Base-by-base conservation (phyloP, 2,797 vertebrate species). In the Tamandua tetradactyla region DNA sequence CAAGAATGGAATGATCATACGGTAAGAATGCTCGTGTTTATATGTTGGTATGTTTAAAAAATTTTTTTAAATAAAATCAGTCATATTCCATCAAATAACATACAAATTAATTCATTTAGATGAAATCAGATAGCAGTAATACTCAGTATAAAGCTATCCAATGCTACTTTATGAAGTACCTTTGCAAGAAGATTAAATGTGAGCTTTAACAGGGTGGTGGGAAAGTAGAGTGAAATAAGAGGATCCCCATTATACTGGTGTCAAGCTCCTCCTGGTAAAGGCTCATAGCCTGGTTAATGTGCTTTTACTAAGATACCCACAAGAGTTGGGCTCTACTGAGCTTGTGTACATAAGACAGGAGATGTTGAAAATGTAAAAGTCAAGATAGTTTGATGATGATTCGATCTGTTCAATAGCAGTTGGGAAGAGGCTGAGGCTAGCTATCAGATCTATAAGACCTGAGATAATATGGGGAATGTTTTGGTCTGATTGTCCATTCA, bases 311-410 rank as follows among this genome's bases (percentile, higher is more conserved):
- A 83, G 64, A 87, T 6, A 64, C 20, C 62, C 47, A 20, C 47
- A 64, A 71, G 14, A n/a, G 32, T 5, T 66, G n/a, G 44, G 55
- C 59, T 87, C 44, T 91, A 62, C 69, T 69, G 69, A 87, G 44
- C 78, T 72, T 87, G 55, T 32, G 87, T 47, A 95, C 7, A 78
- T 71, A 57, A 93, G 88, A 82, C 78, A 83, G 47, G 64, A 59
- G 71, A 62, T 87, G 93, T 72, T 83, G 61, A 91, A 89, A 91
- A 93, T 42, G 55, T 59, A 59, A 22, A 71, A 76, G 78, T 49
- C 66, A 87, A 82, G n/a, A n/a, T 87, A 62, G n/a, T 64, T 59
- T 81, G 68, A 44, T 42, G 52, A 89, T 93, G 91, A 85, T 35
- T 93, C 74, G 75, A 22, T 87, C 47, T 71, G 44, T 71, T 87